A percentile compares a stretch with the other conserved stretches of the same genome.
These are phyloP conservation scores for Leptinotarsa tumamoca DNA, from an alignment of 2,888 invertebrate genomes.

Conservation along the genomic window DNA sequence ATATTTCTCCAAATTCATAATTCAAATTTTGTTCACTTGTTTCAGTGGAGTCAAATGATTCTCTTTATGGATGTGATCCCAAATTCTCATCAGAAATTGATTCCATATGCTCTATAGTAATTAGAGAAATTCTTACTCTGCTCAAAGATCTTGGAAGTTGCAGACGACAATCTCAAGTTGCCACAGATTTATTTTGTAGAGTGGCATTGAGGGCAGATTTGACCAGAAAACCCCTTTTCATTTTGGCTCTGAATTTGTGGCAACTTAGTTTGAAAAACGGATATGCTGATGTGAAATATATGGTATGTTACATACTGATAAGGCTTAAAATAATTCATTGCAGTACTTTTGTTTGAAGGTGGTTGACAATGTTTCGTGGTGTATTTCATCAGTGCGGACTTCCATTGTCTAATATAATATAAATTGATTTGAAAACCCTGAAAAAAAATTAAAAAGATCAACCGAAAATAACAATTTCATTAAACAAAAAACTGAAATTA, in stretches of 20 bases:
- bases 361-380: too few species aligned
- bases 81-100: conserved; percentile 87
- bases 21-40: conserved; percentile 45
- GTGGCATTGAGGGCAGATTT: conserved; percentile 77
- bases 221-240: conserved; percentile 60
- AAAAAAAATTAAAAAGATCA: too few species aligned
- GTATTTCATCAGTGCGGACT: too few species aligned
- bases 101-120: conserved; percentile 79
- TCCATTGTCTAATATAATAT: too few species aligned
- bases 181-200: conserved; percentile 80
- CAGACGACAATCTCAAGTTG: conserved; percentile 78
- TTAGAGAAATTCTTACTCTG: conserved; percentile 79
- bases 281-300: conserved; percentile 59
- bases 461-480: too few species aligned
- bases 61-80: conserved; percentile 88
- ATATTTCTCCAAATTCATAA: conserved; percentile 5
- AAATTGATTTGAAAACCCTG: too few species aligned
- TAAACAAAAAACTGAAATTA: too few species aligned
- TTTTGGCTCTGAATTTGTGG: conserved; percentile 86
- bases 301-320: conserved; percentile 55
- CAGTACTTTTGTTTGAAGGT: background rate
- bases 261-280: conserved; percentile 78
- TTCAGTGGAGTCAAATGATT: conserved; percentile 91
- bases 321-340: background rate
- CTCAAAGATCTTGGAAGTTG: conserved; percentile 74